Evolutionary conservation across 2,113 vertebrate species (phyloP).

Genomic region (Corythoichthys haematopterus): DNA sequence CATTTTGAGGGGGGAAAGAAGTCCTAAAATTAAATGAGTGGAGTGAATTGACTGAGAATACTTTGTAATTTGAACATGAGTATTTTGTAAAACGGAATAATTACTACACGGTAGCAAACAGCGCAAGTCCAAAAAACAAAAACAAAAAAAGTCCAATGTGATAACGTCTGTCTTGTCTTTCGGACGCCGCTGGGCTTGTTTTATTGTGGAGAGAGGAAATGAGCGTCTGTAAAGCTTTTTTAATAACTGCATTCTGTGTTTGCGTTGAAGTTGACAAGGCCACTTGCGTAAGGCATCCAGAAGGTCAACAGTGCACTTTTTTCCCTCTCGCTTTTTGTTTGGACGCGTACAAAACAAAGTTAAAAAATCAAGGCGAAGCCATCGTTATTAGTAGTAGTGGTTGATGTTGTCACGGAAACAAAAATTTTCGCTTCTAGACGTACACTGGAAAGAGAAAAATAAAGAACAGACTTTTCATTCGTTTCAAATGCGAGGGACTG

Average conservation of each 20-base stretch:
- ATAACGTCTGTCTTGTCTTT: background rate
- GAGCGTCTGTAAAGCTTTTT: conserved; percentile 88
- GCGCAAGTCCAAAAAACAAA: background rate
- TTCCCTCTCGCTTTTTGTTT: conserved; percentile 28
- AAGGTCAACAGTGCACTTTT: conserved; percentile 95
- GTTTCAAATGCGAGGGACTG: too few species aligned
- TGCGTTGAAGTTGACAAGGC: conserved; percentile 76
- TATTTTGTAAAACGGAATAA: background rate
- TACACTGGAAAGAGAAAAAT: too few species aligned
- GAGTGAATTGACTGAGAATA: too few species aligned
- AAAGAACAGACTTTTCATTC: too few species aligned
- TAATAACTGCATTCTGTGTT: conserved; percentile 58
- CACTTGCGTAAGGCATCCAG: conserved; percentile 97
- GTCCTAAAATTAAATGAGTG: background rate
- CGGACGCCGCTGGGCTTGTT: conserved; percentile 6
- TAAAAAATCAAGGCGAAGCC: conserved; percentile 73
- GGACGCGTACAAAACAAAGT: conserved; percentile 80
- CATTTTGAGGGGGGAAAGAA: background rate
- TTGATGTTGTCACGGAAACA: background rate
- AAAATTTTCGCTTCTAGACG: too few species aligned
- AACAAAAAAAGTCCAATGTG: conserved; percentile 21
- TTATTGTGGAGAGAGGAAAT: conserved; percentile 41
- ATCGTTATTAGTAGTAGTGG: background rate
- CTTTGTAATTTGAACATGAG: background rate
- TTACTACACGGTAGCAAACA: conserved; percentile 5